These are phyloP conservation scores for Oreochromis niloticus DNA, from an alignment of 2,113 vertebrate genomes.

Conservation along the genomic window DNA sequence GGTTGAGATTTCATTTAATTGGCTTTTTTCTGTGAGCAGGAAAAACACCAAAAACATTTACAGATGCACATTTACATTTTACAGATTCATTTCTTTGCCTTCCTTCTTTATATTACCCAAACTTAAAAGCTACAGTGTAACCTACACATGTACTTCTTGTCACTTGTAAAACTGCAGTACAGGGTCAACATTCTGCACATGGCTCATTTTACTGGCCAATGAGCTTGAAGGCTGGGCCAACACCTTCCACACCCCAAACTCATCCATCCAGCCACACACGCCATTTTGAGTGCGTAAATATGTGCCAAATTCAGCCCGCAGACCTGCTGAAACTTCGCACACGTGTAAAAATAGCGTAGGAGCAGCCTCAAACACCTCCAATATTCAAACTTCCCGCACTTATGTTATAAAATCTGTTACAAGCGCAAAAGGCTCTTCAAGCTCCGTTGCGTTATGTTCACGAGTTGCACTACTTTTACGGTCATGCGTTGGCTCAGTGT, in stretches of 20 bases:
- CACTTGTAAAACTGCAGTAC: not conserved
- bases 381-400: not conserved
- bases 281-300: constrained; percentile 41
- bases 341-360: not conserved
- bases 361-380: not conserved
- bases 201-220: constrained; percentile 35
- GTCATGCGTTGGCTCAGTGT: not conserved
- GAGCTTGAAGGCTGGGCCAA: not conserved
- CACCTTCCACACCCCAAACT: not conserved
- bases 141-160: not conserved
- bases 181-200: not conserved
- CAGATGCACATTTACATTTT: not conserved
- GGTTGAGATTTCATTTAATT: not conserved
- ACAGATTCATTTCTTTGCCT: not conserved
- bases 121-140: not conserved
- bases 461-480: not conserved
- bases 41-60: not conserved
- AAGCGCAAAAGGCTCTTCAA: too few species aligned
- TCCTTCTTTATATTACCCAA: not conserved
- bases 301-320: not conserved
- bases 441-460: not conserved
- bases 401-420: rapidly evolving
- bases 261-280: not conserved
- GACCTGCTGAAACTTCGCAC: not conserved
- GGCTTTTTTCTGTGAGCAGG: not conserved